Evolutionary conservation across 2,113 vertebrate species (phyloP).

Genomic region (Tachysurus fulvidraco): DNA sequence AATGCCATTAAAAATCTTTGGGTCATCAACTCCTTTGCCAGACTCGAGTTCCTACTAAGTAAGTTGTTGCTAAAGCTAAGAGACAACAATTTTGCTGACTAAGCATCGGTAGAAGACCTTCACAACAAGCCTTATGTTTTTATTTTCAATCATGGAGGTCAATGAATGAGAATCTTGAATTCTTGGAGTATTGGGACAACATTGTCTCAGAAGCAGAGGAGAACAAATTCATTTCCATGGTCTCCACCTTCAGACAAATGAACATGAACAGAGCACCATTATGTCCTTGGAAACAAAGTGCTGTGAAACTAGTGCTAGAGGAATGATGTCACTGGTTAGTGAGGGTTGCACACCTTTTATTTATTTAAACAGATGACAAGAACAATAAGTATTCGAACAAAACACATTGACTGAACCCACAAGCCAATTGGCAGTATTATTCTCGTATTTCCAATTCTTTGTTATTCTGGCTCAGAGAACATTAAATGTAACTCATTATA

Average conservation of each 20-base stretch:
- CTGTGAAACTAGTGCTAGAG: background rate
- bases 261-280: background rate
- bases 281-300: background rate
- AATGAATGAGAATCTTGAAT: background rate
- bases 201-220: background rate
- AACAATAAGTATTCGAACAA: background rate
- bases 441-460: background rate
- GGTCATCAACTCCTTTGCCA: too few species aligned
- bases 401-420: background rate
- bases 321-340: background rate
- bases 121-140: too few species aligned
- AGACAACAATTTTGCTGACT: background rate
- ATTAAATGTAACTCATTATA: background rate
- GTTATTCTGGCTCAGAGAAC: background rate
- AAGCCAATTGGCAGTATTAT: background rate
- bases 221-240: background rate
- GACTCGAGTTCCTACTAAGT: background rate
- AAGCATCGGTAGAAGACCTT: background rate
- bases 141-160: background rate
- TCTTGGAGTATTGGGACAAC: too few species aligned
- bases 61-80: background rate
- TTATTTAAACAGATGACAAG: background rate
- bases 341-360: background rate
- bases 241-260: background rate
- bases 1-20: background rate